Percentiles rank a stretch among this genome's conserved stretches.
Evolutionary conservation across 2,113 vertebrate genomes (phyloP).

Genomic region (Cygnus atratus): DNA sequence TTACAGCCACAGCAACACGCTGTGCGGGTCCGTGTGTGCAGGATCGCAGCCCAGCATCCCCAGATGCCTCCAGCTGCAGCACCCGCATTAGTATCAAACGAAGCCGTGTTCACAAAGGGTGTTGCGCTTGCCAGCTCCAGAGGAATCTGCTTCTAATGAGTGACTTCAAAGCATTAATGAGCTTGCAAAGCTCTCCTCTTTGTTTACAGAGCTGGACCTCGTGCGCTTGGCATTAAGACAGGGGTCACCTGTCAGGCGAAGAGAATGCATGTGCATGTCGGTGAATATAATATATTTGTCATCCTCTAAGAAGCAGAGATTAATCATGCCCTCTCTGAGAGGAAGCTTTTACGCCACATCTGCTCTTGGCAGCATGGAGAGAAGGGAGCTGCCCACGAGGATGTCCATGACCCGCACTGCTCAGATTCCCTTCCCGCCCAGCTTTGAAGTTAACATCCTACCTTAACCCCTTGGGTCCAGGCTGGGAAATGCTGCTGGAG

Average conservation of each 20-base stretch:
- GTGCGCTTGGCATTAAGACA: conserved; percentile 58
- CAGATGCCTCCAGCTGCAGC: conserved; percentile 33
- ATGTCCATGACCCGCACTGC: neutral
- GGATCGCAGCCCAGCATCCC: neutral
- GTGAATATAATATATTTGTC: conserved; percentile 67
- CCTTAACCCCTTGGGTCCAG: conserved; percentile 11
- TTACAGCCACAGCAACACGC: neutral
- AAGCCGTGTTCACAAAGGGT: conserved; percentile 50
- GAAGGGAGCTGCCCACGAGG: neutral
- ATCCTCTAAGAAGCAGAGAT: conserved; percentile 65
- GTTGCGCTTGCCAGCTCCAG: neutral
- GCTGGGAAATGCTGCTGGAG: neutral
- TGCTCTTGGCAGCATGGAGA: neutral
- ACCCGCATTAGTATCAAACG: conserved; percentile 51
- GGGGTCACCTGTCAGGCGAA: conserved; percentile 54
- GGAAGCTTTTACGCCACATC: conserved; percentile 28
- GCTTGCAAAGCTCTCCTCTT: conserved; percentile 69
- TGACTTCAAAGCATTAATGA: conserved; percentile 74
- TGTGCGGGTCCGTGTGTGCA: neutral
- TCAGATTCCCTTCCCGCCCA: neutral
- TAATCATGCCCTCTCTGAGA: conserved; percentile 60
- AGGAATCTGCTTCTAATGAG: conserved; percentile 71
- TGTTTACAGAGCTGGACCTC: conserved; percentile 58
- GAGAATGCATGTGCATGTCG: conserved; percentile 52
- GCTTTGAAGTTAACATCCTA: conserved; percentile 2